Base-by-base conservation (phyloP, 1,140 invertebrate genomes). In the Hylaeus volcanicus region DNA sequence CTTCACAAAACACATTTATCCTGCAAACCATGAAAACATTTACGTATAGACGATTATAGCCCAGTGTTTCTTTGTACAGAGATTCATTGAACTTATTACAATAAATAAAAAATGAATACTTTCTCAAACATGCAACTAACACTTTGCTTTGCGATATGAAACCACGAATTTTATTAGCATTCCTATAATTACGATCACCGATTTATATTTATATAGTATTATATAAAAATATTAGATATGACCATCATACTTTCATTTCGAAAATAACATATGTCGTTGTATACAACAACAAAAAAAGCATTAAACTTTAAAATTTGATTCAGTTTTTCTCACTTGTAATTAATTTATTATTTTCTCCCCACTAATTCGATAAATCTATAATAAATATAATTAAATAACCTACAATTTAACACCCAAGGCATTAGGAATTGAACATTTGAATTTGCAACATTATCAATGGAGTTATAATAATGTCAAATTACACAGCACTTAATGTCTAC, bases 71-170 rank as follows among this genome's bases (percentile, higher is more conserved):
- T 48, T 48, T 48, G 45, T 48, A 8, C 45, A 48, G 8, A 48
- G 45, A 48, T 48, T 48, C 45, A 8, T 48, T 51, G 11, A 9
- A 51, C 51, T 51, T 63, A 69, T 61, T 64, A 66, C 43, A 73
- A 65, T 61, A 15, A 66, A 56, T 61, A 71, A 66, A 55, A 56
- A 65, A 43, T 55, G 11, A 65, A 65, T 74, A 48, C 14, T 37
- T 53, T 37, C n/a, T 56, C 3, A 14, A 66, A 43, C 56, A 26
- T 55, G 5, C 12, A 5, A 26, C n/a, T 48, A 41, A 14, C 9
- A 8, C 15, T 14, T 51, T 39, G 1, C 8, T 37, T 45, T 1
- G 51, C 2, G 11, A 11, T 45, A 3, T 45, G 3, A 45, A 66
- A 66, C n/a, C 8, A 0, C 15, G 55, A 55, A 5, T 4, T 58